These are phyloP conservation scores for Hirundo rustica DNA, from an alignment of 2,797 vertebrate species.

Conservation along the genomic window DNA sequence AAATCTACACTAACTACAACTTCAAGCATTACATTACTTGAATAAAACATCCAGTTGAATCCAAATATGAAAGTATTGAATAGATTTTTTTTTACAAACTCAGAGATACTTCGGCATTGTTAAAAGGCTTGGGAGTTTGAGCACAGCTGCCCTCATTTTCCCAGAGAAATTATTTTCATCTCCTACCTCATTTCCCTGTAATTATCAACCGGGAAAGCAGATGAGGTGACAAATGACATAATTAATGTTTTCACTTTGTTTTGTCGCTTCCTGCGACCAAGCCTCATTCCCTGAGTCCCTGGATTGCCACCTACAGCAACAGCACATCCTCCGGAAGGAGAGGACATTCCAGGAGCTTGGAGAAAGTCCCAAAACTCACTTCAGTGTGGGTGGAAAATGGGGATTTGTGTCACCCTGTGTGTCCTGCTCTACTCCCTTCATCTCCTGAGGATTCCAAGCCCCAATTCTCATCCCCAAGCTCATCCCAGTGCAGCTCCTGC, in stretches of 20 bases:
- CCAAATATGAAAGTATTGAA: background rate
- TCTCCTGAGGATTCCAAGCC: background rate
- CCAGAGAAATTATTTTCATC: background rate
- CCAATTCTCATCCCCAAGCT: rapidly evolving
- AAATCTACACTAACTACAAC: background rate
- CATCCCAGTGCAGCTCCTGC: background rate
- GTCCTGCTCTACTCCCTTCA: background rate
- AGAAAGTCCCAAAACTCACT: background rate
- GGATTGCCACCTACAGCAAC: background rate
- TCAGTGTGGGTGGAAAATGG: background rate
- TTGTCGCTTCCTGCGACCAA: background rate
- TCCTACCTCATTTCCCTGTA: background rate
- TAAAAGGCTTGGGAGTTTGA: background rate
- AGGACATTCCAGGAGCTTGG: background rate
- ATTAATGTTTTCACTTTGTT: background rate
- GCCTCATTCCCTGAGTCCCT: background rate
- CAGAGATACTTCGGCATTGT: background rate
- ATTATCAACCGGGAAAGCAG: background rate
- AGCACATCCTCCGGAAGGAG: background rate
- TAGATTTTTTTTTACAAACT: background rate
- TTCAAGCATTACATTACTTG: background rate
- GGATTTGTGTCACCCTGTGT: background rate
- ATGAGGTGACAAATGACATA: background rate
- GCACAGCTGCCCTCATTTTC: background rate
- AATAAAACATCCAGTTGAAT: background rate